A percentile compares a stretch with the other conserved stretches of the same genome.
Conservation (phyloP, 1,140 invertebrate species). For the Trichomalopsis sarcophagae region DNA sequence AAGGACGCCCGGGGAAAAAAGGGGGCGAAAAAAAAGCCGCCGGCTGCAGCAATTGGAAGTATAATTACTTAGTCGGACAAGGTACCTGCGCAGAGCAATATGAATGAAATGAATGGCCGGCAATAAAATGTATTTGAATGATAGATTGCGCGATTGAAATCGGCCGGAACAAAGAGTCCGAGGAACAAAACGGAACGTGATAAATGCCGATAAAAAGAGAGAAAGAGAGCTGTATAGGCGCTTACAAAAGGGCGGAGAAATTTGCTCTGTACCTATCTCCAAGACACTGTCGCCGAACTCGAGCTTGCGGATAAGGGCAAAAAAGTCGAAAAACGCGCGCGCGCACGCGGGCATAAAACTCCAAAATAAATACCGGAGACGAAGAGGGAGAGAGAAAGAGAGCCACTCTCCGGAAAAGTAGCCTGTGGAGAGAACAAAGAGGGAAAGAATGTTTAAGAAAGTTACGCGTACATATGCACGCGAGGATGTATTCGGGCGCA, state of each 20-base stretch:
- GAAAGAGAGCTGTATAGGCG: not conserved
- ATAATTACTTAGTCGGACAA: not conserved
- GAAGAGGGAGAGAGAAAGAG: not conserved
- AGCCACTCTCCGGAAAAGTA: not conserved
- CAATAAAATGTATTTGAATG: slow-evolving; percentile 1
- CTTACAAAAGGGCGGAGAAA: not conserved
- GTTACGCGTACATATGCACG: not conserved
- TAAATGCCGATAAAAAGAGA: not conserved
- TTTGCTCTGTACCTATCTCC: not conserved
- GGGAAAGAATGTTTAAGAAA: slow-evolving; percentile 29
- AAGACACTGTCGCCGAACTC: not conserved
- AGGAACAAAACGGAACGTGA: slow-evolving; percentile 2
- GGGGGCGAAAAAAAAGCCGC: not conserved
- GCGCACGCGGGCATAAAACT: not conserved
- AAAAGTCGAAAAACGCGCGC: not conserved
- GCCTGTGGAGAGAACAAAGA: slow-evolving; percentile 4
- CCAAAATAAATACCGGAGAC: slow-evolving; percentile 23
- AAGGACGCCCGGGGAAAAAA: not conserved
- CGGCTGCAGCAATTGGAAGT: not conserved
- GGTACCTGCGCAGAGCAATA: not conserved
- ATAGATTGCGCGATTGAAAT: not conserved
- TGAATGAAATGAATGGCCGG: not conserved
- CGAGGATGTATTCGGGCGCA: not conserved
- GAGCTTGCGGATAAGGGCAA: not conserved
- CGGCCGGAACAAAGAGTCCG: not conserved